A percentile compares a stretch with the other conserved stretches of the same genome.
Conservation (phyloP, 53 echinoderm and acorn worm species). For the Astropecten irregularis region DNA sequence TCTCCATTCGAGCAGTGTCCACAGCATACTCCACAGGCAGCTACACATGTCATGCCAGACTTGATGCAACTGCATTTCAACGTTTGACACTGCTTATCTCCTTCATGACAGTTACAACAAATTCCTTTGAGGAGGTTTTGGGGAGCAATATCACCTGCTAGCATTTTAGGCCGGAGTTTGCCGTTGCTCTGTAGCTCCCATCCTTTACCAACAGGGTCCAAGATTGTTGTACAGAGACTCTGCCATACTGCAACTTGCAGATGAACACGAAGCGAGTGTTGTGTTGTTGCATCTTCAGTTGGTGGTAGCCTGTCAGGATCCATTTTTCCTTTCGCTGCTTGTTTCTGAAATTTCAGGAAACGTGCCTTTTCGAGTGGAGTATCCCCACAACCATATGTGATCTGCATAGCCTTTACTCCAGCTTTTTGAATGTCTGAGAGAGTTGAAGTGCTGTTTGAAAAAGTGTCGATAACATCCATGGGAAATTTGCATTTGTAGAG, state of each 20-base stretch:
- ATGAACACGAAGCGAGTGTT: conserved; percentile 40
- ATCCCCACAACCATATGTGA: conserved; percentile 49
- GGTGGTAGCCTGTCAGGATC: conserved; percentile 58
- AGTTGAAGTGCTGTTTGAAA: conserved; percentile 19
- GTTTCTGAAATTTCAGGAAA: conserved; percentile 44
- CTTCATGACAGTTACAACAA: conserved; percentile 43
- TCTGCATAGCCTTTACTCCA: conserved; percentile 55
- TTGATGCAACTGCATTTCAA: conserved; percentile 61
- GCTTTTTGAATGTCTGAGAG: conserved; percentile 18
- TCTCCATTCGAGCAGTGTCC: conserved; percentile 46
- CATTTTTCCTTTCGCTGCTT: conserved; percentile 61
- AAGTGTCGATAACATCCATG: conserved; percentile 27
- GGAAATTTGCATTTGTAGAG: conserved; percentile 65
- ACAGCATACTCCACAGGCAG: conserved; percentile 52
- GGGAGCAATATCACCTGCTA: conserved; percentile 39
- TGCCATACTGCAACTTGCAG: conserved; percentile 42
- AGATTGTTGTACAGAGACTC: conserved; percentile 26
- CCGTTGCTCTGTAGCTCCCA: conserved; percentile 40
- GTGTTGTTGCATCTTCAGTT: conserved; percentile 48
- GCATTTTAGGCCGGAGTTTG: conserved; percentile 52
- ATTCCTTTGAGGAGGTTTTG: conserved; percentile 42
- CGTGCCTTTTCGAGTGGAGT: conserved; percentile 47
- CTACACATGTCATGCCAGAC: conserved; percentile 47
- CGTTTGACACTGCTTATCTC: conserved; percentile 56
- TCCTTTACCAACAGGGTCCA: conserved; percentile 45